Evolutionary conservation across 2,113 vertebrate genomes (phyloP), one percentile per base, ranked within the genome.

Genomic region (Pterocles gutturalis): DNA sequence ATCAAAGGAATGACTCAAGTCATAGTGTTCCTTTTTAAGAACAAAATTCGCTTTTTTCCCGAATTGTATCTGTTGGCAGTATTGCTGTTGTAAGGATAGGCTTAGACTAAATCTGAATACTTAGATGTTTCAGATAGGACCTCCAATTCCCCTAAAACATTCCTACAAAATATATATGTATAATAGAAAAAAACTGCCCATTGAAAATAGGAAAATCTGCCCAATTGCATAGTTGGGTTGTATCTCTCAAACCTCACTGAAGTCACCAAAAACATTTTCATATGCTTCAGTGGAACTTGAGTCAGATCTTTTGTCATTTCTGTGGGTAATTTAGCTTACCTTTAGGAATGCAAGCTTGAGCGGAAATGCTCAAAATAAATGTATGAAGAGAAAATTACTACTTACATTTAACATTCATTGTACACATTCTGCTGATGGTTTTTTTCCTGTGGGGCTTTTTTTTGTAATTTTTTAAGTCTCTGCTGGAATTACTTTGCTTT

Each of bases 401-500:
- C 28, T 97, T 60, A 57, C 48, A 36, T 92, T 97, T 58, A 84
- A 17, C 75, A 88, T 48, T 54, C 36, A n/a, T 26, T 87, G 31
- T 80, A 54, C 46, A 41, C 95, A 70, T 91, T 80, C 83, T 95
- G 55, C 55, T 93, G 57, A 71, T 2, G 21, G 25, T 92, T 96
- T 90, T 13, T 83, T 46, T 97, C 21, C 55, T 69, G 2, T 46
- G 34, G 26, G 13, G 14, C 13, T 8, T 16, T 51, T 46, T 41
- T 17, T 79, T 14, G 5, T 64, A 60, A 5, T 82, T 92, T 96
- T 86, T 85, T 49, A 93, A 75, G 18, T 65, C 9, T 89, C 46
- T 93, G n/a, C 43, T 91, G 64, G 14, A 80, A 94, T 94, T 25
- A 48, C 57, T 91, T 95, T 93, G 28, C 13, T 89, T 95, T 91